Evolutionary conservation across 2,797 vertebrate genomes (phyloP), one percentile per base, ranked within the genome.

Genomic region (Poecilia velifera): DNA sequence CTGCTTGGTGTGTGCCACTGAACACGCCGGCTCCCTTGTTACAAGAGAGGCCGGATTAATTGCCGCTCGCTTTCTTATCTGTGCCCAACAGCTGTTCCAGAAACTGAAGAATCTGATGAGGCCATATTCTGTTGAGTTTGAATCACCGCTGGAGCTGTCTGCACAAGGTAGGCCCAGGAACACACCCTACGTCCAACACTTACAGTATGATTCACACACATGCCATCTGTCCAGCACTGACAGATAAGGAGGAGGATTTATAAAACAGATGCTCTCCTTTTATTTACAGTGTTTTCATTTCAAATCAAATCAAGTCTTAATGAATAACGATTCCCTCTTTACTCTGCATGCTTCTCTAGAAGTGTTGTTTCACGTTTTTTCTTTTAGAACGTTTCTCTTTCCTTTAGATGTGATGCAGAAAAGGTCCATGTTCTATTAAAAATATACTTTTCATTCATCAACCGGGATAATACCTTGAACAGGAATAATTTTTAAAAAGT

Each of bases 91-190:
- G 98, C 97, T 99, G 92, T 99, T 99, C 94, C 97, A 97, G 96
- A 99, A 98, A 92, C 96, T 99, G 94, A 98, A 98, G 96, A 98
- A 97, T 93, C 96, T 99, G 94, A 99, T 99, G 98, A 98, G 96
- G 95, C 98, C 98, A 93, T 97, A 98, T 93, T 97, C 96, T 88
- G 97, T 99, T 70, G 96, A 96, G 89, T 99, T 99, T 25, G 97
- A 98, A 95, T 99, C 98, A 66, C 98, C 98, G 22, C 96, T 99
- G 93, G 98, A 99, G 95, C 96, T 99, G 85, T 99, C 97, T 13
- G 97, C 98, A 81, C 98, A 99, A 96, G 98, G 98, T 99, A 94
- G 93, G 96, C 82, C 76, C 16, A n/a, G 80, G 77, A 70, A 86
- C 72, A 80, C 80, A 75, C 25, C 34, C 74, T 73, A 5, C 3